Base-by-base conservation (phyloP, 30 jellyfish, hydroid and myxozoan species). In the Calvadosia cruxmelitensis region DNA sequence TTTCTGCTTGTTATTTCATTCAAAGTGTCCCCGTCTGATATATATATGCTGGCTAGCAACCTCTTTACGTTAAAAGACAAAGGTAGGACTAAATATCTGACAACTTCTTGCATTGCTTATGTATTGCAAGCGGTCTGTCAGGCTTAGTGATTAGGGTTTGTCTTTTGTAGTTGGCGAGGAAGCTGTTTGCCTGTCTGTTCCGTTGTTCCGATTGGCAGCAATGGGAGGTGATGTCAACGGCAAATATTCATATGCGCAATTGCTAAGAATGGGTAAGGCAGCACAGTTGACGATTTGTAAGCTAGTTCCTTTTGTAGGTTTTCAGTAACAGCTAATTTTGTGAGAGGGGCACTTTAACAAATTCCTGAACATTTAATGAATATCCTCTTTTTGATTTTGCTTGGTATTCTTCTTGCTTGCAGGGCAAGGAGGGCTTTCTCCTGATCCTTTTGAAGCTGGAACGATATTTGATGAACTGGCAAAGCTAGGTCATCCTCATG, bases 341-440 rank as follows among this genome's bases (percentile, higher is more conserved):
- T n/a, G n/a, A n/a, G 61, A 7, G 61, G 61, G n/a, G n/a, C 61
- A 12, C 61, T 48, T 48, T 12, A 48, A 48, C 12, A 48, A 48
- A 48, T 48, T 48, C 16, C 12, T 48, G n/a, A 48, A 7, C 61
- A 48, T n/a, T n/a, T n/a, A n/a, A n/a, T n/a, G n/a, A n/a, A n/a
- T n/a, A n/a, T n/a, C n/a, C n/a, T n/a, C n/a, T n/a, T n/a, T n/a
- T n/a, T n/a, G n/a, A n/a, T n/a, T n/a, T n/a, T n/a, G n/a, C n/a
- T n/a, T n/a, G n/a, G n/a, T n/a, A n/a, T n/a, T n/a, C n/a, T n/a
- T n/a, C n/a, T n/a, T n/a, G n/a, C n/a, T n/a, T n/a, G 15, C n/a
- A 84, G 95, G 95, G 12, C 93, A 82, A 85, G 95, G 94, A 3
- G 95, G 93, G 24, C 36, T 85, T 7, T 81, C 73, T 27, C 69